Percentiles rank a stretch among this genome's conserved stretches.
These are phyloP conservation scores for Felis chaus DNA, from an alignment of 2,113 vertebrate species.

Conservation along the genomic window DNA sequence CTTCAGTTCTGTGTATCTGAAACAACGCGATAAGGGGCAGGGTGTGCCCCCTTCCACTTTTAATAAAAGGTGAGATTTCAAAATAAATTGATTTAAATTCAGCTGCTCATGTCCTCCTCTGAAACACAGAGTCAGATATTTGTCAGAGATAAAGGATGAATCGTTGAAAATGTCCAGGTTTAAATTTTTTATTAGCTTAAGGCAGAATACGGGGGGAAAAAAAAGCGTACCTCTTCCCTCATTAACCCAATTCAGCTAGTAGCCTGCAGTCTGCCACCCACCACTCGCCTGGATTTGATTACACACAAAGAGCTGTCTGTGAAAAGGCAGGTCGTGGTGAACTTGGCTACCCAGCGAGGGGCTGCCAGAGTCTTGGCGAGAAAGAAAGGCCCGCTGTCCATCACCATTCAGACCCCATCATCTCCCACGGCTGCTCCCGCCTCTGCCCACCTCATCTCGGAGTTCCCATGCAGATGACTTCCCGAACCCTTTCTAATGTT, in stretches of 20 bases:
- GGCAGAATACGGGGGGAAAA: slow-evolving; percentile 64
- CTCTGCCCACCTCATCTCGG: slow-evolving; percentile 77
- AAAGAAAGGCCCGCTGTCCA: slow-evolving; percentile 76
- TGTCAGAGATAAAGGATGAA: slow-evolving; percentile 67
- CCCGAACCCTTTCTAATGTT: slow-evolving; percentile 86
- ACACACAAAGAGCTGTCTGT: slow-evolving; percentile 82
- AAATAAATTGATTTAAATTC: slow-evolving; percentile 63
- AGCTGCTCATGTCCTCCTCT: slow-evolving; percentile 14
- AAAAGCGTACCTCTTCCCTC: slow-evolving; percentile 76
- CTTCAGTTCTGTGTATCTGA: not conserved
- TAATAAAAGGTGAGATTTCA: slow-evolving; percentile 60
- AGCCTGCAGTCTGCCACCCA: slow-evolving; percentile 81
- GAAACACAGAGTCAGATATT: slow-evolving; percentile 66
- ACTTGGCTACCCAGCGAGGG: slow-evolving; percentile 70
- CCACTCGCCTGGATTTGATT: slow-evolving; percentile 74
- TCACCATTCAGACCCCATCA: slow-evolving; percentile 73
- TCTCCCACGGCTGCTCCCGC: slow-evolving; percentile 77
- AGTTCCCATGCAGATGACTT: slow-evolving; percentile 84
- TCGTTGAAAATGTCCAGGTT: slow-evolving; percentile 70
- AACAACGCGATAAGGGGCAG: not conserved
- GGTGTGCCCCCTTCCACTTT: not conserved
- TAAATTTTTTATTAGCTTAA: slow-evolving; percentile 84
- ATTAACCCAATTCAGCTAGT: slow-evolving; percentile 83
- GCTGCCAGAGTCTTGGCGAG: slow-evolving; percentile 44
- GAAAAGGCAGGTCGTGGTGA: slow-evolving; percentile 77